phyloP scores from a whole-genome alignment of 2,888 invertebrate species.

The Meteorus cinctellus region DNA sequence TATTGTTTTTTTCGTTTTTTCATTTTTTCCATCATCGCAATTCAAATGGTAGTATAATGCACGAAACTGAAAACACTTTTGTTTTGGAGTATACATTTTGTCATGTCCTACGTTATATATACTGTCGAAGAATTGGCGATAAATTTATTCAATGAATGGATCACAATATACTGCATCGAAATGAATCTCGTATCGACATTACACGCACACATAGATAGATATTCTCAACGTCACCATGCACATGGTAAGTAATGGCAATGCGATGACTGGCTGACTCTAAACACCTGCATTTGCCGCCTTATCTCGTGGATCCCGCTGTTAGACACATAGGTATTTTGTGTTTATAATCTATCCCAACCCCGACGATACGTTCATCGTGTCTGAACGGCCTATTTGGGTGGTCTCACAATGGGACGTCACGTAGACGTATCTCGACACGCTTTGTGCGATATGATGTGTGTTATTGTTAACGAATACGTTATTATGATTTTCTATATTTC shows the following conservation, averaged over 20 bases:
- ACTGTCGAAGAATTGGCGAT: no score
- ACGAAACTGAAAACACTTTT: no score
- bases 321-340: slow-evolving; percentile 60
- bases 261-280: slow-evolving; percentile 69
- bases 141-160: no score
- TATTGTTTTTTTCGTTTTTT: neutral
- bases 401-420: slow-evolving; percentile 56
- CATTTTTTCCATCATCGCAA: no score
- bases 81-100: no score
- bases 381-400: slow-evolving; percentile 62
- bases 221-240: slow-evolving; percentile 47
- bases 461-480: slow-evolving; percentile 48
- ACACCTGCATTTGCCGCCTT: slow-evolving; percentile 71
- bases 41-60: no score
- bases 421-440: slow-evolving; percentile 41
- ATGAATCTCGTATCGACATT: no score
- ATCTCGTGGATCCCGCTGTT: slow-evolving; percentile 69
- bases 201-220: neutral
- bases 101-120: no score
- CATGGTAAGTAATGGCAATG: slow-evolving; percentile 69
- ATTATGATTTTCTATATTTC: slow-evolving; percentile 31
- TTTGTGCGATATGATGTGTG: slow-evolving; percentile 11
- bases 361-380: slow-evolving; percentile 53
- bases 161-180: no score
- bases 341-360: slow-evolving; percentile 53